Evolutionary conservation across 2,797 vertebrate species (phyloP), one percentile per base, ranked within the genome.

Genomic region (Gobionotothen gibberifrons): DNA sequence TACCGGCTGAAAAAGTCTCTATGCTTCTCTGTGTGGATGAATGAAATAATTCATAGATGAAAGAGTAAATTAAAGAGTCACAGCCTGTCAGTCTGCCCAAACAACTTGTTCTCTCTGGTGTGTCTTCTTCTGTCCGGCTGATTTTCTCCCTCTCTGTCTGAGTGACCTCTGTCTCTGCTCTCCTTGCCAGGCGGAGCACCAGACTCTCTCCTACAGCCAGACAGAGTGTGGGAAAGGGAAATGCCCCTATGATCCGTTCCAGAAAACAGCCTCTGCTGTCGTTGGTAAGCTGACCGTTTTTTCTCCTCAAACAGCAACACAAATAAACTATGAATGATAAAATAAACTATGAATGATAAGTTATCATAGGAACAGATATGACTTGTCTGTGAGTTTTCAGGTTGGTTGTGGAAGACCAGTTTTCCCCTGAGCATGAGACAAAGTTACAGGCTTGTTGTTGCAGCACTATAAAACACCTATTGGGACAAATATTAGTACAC

Each of bases 221-320:
- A 95, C 95, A 15, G 95, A 95, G 75, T 93, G 94, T 52, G 95
- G 95, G 22, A 95, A 95, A 75, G 95, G 95, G n/a, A 96, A 96
- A 83, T 95, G 94, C 90, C 94, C 95, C 0, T 96, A 94, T 0
- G 93, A 96, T 77, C 95, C 95, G 0, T 86, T 92, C 32, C 95
- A 95, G 86, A 94, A 91, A 81, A 94, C 94, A 0, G 94, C 93
- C 26, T 93, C 94, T 0, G 87, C 93, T 48, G 84, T 96, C 1
- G 87, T 95, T n/a, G 95, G 95, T 95, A 73, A 81, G 85, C 63
- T 43, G 3, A 48, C 19, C 10, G 0, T 49, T 16, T 53, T 53
- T 7, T 70, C 44, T 69, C 59, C n/a, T 59, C 15, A 61, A 71
- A 52, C 14, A 6, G 39, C 32, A 21, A 13, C 6, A 48, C 16